Percentiles rank a stretch among this genome's conserved stretches.
Conservation (phyloP, 2,113 vertebrate species). For the Clarias batrachus region DNA sequence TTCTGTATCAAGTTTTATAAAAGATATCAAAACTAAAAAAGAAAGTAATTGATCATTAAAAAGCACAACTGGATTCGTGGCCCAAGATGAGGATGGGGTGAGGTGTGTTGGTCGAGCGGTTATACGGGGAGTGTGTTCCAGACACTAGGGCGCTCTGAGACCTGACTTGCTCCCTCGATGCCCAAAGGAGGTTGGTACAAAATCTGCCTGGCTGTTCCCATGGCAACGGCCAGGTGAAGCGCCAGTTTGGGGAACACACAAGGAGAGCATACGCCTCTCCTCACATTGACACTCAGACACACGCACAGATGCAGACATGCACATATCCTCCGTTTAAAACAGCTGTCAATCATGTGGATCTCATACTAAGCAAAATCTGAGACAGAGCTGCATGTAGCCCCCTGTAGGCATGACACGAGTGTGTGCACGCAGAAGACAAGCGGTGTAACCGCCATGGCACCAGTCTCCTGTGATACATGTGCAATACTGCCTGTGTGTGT, state of each 20-base stretch:
- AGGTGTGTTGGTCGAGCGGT: neutral
- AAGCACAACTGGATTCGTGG: neutral
- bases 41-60: neutral
- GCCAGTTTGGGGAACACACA: constrained; percentile 68
- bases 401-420: neutral
- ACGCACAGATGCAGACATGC: constrained; percentile 6
- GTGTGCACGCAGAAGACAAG: neutral
- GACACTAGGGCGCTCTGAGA: constrained; percentile 50
- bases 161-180: constrained; percentile 63
- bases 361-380: neutral
- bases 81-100: neutral
- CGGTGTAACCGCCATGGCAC: neutral
- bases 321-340: neutral
- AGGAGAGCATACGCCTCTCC: constrained; percentile 65
- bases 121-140: neutral
- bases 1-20: too few species aligned
- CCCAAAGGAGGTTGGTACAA: constrained; percentile 67
- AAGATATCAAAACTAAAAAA: neutral
- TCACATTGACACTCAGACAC: constrained; percentile 61
- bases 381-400: constrained; percentile 2
- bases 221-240: constrained; percentile 79
- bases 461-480: constrained; percentile 1
- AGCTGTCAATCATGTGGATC: neutral
- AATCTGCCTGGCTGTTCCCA: constrained; percentile 79
- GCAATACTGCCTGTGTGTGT: neutral